phyloP scores from a whole-genome alignment of 2,113 vertebrate genomes.

The Coregonus clupeaformis region DNA sequence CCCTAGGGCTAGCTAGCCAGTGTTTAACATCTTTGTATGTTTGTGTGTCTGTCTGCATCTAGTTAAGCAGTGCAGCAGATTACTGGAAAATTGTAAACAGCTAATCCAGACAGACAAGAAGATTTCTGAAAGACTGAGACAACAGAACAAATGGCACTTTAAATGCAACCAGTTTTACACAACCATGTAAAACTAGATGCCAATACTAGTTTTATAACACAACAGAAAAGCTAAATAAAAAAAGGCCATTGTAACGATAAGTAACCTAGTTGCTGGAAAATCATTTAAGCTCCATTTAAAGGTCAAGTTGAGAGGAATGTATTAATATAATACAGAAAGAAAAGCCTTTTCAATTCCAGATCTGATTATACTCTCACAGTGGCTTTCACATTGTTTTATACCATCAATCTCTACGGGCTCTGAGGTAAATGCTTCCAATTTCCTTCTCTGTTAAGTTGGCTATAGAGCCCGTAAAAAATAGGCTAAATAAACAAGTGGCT shows the following conservation, averaged over 20 bases:
- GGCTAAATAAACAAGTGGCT: constrained; percentile 56
- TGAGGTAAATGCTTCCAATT: constrained; percentile 40
- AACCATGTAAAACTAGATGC: too few relatives aligned
- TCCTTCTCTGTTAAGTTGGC: constrained; percentile 43
- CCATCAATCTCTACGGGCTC: constrained; percentile 30
- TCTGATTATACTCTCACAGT: neutral
- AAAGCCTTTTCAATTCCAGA: neutral
- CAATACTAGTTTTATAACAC: too few relatives aligned
- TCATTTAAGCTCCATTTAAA: neutral
- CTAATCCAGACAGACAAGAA: too few relatives aligned
- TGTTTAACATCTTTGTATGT: too few relatives aligned
- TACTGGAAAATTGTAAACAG: too few relatives aligned
- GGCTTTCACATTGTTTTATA: constrained; percentile 19
- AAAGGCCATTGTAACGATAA: neutral
- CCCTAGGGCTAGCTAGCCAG: too few relatives aligned
- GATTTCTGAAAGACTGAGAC: too few relatives aligned
- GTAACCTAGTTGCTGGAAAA: neutral
- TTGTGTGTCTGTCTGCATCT: too few relatives aligned
- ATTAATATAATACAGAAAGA: neutral
- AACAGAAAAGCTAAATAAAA: too few relatives aligned
- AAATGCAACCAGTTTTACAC: too few relatives aligned
- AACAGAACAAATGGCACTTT: too few relatives aligned
- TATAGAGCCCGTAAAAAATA: constrained; percentile 30
- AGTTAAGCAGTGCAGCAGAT: too few relatives aligned
- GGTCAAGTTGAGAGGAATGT: neutral